Conservation (phyloP, 2,888 invertebrate species). For the Lutraria lutraria region DNA sequence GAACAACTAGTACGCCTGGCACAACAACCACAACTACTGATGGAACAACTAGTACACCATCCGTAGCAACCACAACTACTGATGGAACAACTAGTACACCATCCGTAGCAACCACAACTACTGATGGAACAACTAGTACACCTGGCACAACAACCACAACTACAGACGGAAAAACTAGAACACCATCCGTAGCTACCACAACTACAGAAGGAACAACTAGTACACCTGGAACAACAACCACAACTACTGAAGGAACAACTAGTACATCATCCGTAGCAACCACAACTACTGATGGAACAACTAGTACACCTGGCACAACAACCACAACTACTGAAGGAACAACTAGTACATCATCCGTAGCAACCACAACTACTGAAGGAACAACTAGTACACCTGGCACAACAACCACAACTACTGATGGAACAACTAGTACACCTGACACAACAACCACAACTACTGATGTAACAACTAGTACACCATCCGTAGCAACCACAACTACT, state of each 20-base stretch:
- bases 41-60: not conserved
- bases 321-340: not conserved
- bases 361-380: not conserved
- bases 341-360: not conserved
- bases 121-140: not conserved
- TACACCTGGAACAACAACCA: not conserved
- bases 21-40: not conserved
- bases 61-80: not conserved
- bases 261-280: not conserved
- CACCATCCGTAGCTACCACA: not conserved
- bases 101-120: not conserved
- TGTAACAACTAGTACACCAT: not conserved
- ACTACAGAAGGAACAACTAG: not conserved
- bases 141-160: not conserved
- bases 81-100: not conserved
- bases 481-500: not conserved
- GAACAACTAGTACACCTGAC: not conserved
- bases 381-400: not conserved
- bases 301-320: not conserved
- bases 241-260: not conserved
- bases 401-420: not conserved
- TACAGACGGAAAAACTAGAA: not conserved
- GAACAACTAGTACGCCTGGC: not conserved
- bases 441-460: not conserved
- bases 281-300: not conserved